A percentile compares a stretch with the other conserved stretches of the same genome.
Conservation (phyloP, 92 coral and sea anemone species). For the Zoanthus solanderi region DNA sequence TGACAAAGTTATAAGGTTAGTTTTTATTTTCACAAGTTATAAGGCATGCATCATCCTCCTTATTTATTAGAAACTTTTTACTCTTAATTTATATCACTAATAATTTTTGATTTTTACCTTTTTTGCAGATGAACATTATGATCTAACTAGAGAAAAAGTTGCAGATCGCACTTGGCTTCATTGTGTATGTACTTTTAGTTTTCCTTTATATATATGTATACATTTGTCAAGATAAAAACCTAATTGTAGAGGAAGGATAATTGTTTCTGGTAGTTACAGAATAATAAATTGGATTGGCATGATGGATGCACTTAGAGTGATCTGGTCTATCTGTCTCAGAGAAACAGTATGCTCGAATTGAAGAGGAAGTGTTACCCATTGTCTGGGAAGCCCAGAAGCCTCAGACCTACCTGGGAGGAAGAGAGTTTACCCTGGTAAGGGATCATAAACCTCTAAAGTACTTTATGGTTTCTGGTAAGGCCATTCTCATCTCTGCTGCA, state of each 20-base stretch:
- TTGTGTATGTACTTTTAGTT: constrained; percentile 1
- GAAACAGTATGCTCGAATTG: neutral
- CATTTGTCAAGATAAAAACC: too few relatives aligned
- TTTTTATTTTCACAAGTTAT: too few relatives aligned
- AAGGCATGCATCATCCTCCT: too few relatives aligned
- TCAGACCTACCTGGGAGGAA: neutral
- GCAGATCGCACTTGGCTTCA: neutral
- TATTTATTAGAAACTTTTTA: too few relatives aligned
- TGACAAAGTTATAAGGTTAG: too few relatives aligned
- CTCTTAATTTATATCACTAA: neutral
- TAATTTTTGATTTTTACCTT: neutral
- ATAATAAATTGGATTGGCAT: too few relatives aligned
- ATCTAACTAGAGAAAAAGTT: constrained; percentile 62
- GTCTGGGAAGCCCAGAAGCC: neutral
- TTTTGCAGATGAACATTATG: constrained; percentile 63
- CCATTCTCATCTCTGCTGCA: neutral
- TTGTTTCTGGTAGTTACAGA: too few relatives aligned
- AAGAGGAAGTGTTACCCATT: neutral
- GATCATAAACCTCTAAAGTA: neutral
- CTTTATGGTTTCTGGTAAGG: neutral
- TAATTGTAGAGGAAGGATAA: too few relatives aligned
- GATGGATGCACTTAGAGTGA: too few relatives aligned
- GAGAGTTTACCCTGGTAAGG: too few relatives aligned
- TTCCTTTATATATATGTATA: too few relatives aligned
- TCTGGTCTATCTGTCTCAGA: neutral